These are phyloP conservation scores for Lethocerus indicus DNA, from an alignment of 1,140 invertebrate genomes.

Conservation along the genomic window DNA sequence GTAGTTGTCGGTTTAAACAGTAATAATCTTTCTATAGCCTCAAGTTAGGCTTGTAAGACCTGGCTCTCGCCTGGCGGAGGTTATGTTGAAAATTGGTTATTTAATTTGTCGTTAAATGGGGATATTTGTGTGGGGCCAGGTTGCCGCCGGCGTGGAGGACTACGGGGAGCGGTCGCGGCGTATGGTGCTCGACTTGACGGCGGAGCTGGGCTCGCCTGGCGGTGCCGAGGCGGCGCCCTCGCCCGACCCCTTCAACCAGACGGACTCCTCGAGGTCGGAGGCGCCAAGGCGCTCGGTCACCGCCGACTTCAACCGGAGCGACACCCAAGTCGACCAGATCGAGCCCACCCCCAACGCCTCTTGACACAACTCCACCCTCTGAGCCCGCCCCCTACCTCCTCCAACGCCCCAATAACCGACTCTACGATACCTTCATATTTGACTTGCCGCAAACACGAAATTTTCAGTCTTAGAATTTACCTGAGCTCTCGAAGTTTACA, in stretches of 20 bases:
- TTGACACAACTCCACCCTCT: slow-evolving; percentile 5
- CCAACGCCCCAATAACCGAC: too few relatives aligned
- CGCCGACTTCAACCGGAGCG: neutral
- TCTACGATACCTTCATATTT: too few relatives aligned
- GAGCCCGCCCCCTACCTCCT: too few relatives aligned
- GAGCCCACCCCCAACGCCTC: slow-evolving; percentile 1
- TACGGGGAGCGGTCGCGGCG: slow-evolving; percentile 5
- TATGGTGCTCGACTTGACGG: slow-evolving; percentile 19
- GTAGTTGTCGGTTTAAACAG: too few relatives aligned
- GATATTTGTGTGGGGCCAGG: slow-evolving; percentile 8
- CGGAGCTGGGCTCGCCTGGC: slow-evolving; percentile 16
- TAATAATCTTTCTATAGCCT: too few relatives aligned
- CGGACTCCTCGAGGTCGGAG: neutral
- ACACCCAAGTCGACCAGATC: neutral
- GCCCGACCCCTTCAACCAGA: neutral
- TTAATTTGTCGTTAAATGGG: too few relatives aligned
- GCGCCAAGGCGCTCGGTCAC: neutral
- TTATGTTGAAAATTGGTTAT: too few relatives aligned
- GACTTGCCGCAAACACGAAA: neutral
- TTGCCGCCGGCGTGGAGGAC: slow-evolving; percentile 17
- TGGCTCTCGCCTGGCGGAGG: too few relatives aligned
- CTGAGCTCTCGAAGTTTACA: too few relatives aligned
- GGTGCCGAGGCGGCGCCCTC: neutral
- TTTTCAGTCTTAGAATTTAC: too few relatives aligned
- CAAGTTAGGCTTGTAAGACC: too few relatives aligned